Evolutionary conservation across 2,888 invertebrate species (phyloP), one percentile per base, ranked within the genome.

Genomic region (Amphipyra berbera): DNA sequence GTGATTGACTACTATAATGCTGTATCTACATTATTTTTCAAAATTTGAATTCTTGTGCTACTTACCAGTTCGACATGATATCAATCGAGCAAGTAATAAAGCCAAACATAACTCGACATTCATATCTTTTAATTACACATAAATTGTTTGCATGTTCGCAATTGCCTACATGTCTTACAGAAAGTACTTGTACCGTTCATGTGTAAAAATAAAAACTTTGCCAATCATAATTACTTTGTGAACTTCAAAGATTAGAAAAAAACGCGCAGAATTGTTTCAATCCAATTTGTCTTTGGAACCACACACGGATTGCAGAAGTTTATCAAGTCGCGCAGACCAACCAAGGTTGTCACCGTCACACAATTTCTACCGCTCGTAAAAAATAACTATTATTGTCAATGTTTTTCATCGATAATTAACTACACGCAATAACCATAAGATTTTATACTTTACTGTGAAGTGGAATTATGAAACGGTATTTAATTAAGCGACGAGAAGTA

Each of bases 281-380:
- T 70, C 63, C 68, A 81, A 83, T 82, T 79, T 81, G 69, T 73
- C 63, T 63, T 49, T 61, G 64, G 68, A 69, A 63, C 68, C 63
- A 73, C 76, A 78, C 66, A 53, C 58, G 73, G 79, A 79, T 79
- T 82, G 76, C 63, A 76, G 64, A 83, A 83, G 79, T 85, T 84
- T 76, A 81, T 77, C 78, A 75, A 73, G 62, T 60, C 69, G 46
- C 61, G 44, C 49, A 21, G 59, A 55, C 60, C 54, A 68, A 48
- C 52, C 75, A 76, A 73, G 81, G 81, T 74, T 81, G 78, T 66
- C 76, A 63, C 68, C 8, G 42, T 27, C 45, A 37, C 38, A 41
- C 13, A 50, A 44, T 57, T 46, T 64, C 53, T 44, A 57, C 10
- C 12, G 14, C 9, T 74, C 59, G 38, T 75, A 66, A 76, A 73